A percentile compares a stretch with the other conserved stretches of the same genome.
These are phyloP conservation scores for Laterallus jamaicensis DNA, from an alignment of 2,113 vertebrate genomes.

Conservation along the genomic window DNA sequence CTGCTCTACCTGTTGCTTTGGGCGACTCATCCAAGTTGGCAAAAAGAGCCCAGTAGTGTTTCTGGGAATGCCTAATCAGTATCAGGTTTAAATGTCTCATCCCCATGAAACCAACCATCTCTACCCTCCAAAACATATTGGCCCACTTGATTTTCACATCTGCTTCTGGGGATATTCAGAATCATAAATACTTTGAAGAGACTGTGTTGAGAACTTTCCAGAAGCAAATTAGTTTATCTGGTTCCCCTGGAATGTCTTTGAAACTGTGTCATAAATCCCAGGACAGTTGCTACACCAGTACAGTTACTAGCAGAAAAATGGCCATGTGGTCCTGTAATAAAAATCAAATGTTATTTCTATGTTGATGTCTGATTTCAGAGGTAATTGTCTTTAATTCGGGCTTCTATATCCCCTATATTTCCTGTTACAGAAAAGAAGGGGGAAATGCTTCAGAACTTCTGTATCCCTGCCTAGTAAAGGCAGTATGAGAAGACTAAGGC, in stretches of 20 bases:
- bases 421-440: neutral
- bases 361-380: neutral
- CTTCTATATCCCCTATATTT: neutral
- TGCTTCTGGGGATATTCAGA: neutral
- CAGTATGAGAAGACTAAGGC: neutral
- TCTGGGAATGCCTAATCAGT: neutral
- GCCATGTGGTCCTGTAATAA: neutral
- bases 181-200: neutral
- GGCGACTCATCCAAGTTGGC: neutral
- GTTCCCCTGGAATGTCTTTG: neutral
- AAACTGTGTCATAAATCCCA: neutral
- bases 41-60: neutral
- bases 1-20: neutral
- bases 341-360: neutral
- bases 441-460: neutral
- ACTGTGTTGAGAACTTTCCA: neutral
- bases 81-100: neutral
- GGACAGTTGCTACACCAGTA: neutral
- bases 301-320: neutral
- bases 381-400: neutral
- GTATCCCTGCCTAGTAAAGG: neutral
- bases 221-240: constrained; percentile 3
- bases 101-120: neutral
- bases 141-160: neutral
- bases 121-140: neutral